phyloP scores from a whole-genome alignment of 2,888 invertebrate genomes.

The Gerris lacustris region DNA sequence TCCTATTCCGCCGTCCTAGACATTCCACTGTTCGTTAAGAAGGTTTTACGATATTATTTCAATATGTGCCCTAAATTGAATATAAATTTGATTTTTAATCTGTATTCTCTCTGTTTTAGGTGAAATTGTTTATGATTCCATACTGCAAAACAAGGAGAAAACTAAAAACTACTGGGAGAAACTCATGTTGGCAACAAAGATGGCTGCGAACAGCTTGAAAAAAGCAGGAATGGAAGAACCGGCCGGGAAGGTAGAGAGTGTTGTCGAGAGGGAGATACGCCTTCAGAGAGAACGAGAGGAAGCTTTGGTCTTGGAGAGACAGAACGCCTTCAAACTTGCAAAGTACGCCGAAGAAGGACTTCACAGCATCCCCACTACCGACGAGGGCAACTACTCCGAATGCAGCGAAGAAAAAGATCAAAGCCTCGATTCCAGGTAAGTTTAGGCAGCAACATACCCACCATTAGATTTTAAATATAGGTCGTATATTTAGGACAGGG shows the following conservation, averaged over 20 bases:
- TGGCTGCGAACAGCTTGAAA: slow-evolving; percentile 17
- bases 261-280: slow-evolving; percentile 40
- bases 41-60: too few species aligned
- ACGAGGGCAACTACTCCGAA: slow-evolving; percentile 35
- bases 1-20: too few species aligned
- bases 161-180: slow-evolving; percentile 35
- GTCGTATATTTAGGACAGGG: too few species aligned
- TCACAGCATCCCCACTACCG: slow-evolving; percentile 33
- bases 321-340: slow-evolving; percentile 38
- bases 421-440: slow-evolving; percentile 28
- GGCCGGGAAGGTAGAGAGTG: slow-evolving; percentile 14
- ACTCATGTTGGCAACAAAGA: slow-evolving; percentile 32
- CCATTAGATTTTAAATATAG: not conserved
- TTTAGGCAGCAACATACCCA: slow-evolving; percentile 13
- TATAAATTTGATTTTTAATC: too few species aligned
- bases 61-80: too few species aligned
- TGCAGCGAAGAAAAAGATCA: slow-evolving; percentile 32
- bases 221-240: not conserved
- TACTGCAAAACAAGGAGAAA: slow-evolving; percentile 33
- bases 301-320: slow-evolving; percentile 39
- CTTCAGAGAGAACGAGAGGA: slow-evolving; percentile 40
- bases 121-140: slow-evolving; percentile 34
- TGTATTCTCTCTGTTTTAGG: slow-evolving; percentile 28
- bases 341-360: slow-evolving; percentile 29
- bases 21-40: too few species aligned